Conservation (phyloP, 2,888 invertebrate species). For the Macaria notata region DNA sequence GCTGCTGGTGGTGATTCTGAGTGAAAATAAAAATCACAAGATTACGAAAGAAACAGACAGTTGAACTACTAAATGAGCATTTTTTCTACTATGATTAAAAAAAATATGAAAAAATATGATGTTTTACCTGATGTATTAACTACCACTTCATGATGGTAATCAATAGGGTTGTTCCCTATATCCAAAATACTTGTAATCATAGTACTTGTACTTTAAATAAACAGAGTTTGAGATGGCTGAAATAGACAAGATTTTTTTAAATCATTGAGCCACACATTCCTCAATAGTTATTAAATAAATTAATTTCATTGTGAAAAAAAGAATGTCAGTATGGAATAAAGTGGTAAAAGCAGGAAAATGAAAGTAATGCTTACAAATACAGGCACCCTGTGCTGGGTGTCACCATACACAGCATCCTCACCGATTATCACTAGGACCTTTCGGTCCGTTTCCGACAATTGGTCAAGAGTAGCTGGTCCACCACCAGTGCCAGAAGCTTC, state of each 20-base stretch:
- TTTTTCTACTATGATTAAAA: not conserved
- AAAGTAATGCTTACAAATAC: slow-evolving; percentile 1
- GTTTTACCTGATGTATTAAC: slow-evolving; percentile 1
- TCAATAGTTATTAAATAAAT: not conserved
- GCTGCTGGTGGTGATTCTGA: slow-evolving; percentile 1
- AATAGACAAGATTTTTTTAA: not conserved
- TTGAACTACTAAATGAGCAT: not conserved
- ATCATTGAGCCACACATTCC: not conserved
- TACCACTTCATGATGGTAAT: slow-evolving; percentile 1
- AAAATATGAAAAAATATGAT: not conserved
- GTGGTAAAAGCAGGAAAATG: not conserved
- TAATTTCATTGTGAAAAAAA: not conserved
- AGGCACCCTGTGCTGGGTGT: slow-evolving; percentile 1
- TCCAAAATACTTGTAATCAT: not conserved
- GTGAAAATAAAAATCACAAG: slow-evolving; percentile 1
- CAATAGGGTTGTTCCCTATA: not conserved
- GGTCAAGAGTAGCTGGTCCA: slow-evolving; percentile 3
- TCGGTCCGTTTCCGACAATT: slow-evolving; percentile 1
- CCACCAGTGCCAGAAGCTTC: slow-evolving; percentile 7
- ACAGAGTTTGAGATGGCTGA: not conserved
- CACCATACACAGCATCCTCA: slow-evolving; percentile 4
- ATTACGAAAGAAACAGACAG: not conserved
- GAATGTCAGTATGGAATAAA: not conserved
- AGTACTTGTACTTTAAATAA: not conserved
- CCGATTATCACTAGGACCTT: not conserved